Percentiles rank a stretch among this genome's conserved stretches.
Conservation (phyloP, 2,113 vertebrate genomes). For the Beaufortia kweichowensis region DNA sequence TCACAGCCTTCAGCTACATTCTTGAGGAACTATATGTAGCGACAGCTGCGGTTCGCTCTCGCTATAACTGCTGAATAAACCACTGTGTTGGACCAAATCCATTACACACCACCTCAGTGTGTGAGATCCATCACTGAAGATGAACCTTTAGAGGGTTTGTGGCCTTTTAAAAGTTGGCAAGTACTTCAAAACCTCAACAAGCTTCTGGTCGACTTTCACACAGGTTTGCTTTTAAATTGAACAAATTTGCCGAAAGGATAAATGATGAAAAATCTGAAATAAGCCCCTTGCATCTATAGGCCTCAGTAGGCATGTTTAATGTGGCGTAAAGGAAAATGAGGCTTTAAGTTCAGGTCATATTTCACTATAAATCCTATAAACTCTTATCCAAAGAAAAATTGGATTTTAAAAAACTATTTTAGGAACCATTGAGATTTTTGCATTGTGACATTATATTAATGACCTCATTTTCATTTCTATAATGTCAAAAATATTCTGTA, state of each 20-base stretch:
- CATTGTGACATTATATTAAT: too few relatives aligned
- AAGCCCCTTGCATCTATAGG: too few relatives aligned
- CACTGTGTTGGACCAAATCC: constrained; percentile 68
- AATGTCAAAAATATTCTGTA: too few relatives aligned
- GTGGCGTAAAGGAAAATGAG: background rate
- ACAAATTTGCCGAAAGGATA: background rate
- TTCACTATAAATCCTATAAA: too few relatives aligned
- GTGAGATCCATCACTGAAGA: constrained; percentile 28
- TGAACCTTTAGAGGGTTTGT: constrained; percentile 37
- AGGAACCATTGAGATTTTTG: too few relatives aligned
- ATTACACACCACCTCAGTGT: constrained; percentile 70
- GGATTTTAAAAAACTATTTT: too few relatives aligned
- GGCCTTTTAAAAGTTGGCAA: constrained; percentile 48
- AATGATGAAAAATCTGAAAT: background rate
- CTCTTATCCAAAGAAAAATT: too few relatives aligned
- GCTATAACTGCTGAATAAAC: constrained; percentile 65
- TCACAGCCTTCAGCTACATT: constrained; percentile 69
- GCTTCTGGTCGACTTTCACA: constrained; percentile 5
- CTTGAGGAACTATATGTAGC: constrained; percentile 74
- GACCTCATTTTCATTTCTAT: too few relatives aligned
- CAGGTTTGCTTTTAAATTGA: background rate
- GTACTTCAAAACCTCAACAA: constrained; percentile 16
- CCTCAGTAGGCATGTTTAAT: background rate
- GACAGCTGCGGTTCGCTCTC: constrained; percentile 73
- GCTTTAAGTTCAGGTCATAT: background rate